Evolutionary conservation across 92 coral and sea anemone genomes (phyloP), one percentile per base, ranked within the genome.

Genomic region (Siderastrea siderea): DNA sequence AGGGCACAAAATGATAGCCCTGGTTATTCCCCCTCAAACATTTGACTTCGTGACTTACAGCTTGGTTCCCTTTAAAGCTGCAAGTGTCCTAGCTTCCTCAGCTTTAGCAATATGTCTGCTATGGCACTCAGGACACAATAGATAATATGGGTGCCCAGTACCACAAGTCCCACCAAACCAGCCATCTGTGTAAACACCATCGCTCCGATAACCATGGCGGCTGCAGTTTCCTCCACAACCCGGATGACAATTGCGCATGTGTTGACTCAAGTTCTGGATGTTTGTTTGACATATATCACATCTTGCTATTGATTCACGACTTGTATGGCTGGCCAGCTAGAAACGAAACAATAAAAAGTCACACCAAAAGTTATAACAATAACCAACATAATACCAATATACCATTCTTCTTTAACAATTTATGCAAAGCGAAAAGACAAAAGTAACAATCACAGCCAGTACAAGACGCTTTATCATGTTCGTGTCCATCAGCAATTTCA

Each of bases 141-240:
- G 77, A 78, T 95, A 95, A 68, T 95, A 95, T 43, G 98, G 95
- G 69, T 86, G 73, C 43, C 98, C 98, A 67, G 98, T 93, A n/a
- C 98, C 98, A 75, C 98, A 95, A 6, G 91, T 95, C 74, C 98
- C 98, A n/a, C 98, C 98, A 82, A 95, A 95, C 98, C 98, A 95
- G 63, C 98, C 98, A 83, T 93, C 98, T 2, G 95, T 94, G 72
- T 93, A 95, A 46, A 95, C 93, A 14, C 98, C 94, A 70, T 95
- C 98, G 86, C 98, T 95, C 43, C 98, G 93, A 92, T 95, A 95
- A 38, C 98, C 98, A 93, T 95, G 98, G 77, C 98, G 98, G 88
- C 98, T 94, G 69, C 94, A 91, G 77, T 95, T 95, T n/a, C 98
- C 98, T 11, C 98, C 98, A 90, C 98, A 95, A 51, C 98, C 98